Conservation (phyloP, 2,113 vertebrate species). For the Sarotherodon lohbergeri region DNA sequence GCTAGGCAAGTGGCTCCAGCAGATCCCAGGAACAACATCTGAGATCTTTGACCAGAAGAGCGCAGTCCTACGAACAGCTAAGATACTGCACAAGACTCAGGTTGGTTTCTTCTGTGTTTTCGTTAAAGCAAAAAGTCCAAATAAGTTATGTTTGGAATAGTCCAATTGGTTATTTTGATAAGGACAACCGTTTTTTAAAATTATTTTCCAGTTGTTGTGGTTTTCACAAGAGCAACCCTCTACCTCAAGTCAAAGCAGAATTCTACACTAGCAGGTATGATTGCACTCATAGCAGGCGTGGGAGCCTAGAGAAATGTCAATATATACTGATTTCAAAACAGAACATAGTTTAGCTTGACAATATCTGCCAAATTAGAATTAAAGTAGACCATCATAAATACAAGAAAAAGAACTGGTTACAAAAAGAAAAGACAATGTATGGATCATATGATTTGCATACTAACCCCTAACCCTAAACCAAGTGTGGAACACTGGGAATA, state of each 20-base stretch:
- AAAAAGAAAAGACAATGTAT: neutral
- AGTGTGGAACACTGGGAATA: neutral
- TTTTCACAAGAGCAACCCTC: neutral
- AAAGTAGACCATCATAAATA: neutral
- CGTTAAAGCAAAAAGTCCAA: neutral
- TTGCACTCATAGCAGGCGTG: neutral
- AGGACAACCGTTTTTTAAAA: fast-evolving
- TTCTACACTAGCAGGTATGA: neutral
- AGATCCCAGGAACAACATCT: neutral
- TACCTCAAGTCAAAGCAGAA: neutral
- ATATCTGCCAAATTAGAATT: neutral
- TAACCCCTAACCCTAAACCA: neutral
- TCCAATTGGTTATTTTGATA: neutral
- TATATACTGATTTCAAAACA: neutral
- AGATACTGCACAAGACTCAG: neutral
- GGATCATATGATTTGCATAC: neutral
- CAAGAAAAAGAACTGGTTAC: neutral
- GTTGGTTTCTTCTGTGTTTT: neutral
- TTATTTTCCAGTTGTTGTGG: neutral
- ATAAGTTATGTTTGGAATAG: neutral
- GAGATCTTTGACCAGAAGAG: neutral
- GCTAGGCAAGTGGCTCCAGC: fast-evolving
- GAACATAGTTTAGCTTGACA: neutral
- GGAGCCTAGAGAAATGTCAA: neutral
- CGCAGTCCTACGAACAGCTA: neutral